Percentiles rank a stretch among this genome's conserved stretches.
Evolutionary conservation across 2,888 invertebrate genomes (phyloP).

Genomic region (Phengaris arion): DNA sequence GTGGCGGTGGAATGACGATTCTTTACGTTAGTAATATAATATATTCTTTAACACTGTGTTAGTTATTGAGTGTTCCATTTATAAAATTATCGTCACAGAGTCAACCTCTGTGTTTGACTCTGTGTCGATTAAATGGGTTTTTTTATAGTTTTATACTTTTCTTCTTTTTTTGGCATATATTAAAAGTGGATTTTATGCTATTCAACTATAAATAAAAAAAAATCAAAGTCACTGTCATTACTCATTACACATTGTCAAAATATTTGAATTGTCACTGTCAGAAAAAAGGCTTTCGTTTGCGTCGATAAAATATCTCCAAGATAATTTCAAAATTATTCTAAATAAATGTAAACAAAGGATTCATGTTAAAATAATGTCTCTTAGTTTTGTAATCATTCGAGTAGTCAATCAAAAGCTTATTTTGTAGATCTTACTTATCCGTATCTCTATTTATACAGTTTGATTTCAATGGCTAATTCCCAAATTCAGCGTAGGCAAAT

Average conservation of each 20-base stretch:
- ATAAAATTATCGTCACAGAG: too few relatives aligned
- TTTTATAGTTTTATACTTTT: too few relatives aligned
- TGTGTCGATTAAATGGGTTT: too few relatives aligned
- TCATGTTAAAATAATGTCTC: slow-evolving; percentile 7
- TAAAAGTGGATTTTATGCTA: too few relatives aligned
- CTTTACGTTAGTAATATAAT: too few relatives aligned
- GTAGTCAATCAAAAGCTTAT: not conserved
- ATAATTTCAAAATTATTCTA: not conserved
- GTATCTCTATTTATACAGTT: not conserved
- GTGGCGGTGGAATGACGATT: too few relatives aligned
- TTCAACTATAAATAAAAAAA: too few relatives aligned
- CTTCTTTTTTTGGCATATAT: too few relatives aligned
- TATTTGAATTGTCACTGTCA: not conserved
- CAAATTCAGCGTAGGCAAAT: slow-evolving; percentile 34
- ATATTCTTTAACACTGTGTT: too few relatives aligned
- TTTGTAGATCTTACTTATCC: not conserved
- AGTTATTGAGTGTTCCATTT: too few relatives aligned
- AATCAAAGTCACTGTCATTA: too few relatives aligned
- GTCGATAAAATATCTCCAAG: slow-evolving; percentile 6
- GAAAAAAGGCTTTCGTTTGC: slow-evolving; percentile 8
- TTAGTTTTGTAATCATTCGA: not conserved
- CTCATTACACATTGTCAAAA: not conserved
- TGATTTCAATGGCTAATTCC: slow-evolving; percentile 28
- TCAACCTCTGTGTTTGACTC: too few relatives aligned
- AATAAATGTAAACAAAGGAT: slow-evolving; percentile 12